Percentiles rank a stretch among this genome's conserved stretches.
These are phyloP conservation scores for Amphipyra berbera DNA, from an alignment of 2,888 invertebrate species.

Conservation along the genomic window DNA sequence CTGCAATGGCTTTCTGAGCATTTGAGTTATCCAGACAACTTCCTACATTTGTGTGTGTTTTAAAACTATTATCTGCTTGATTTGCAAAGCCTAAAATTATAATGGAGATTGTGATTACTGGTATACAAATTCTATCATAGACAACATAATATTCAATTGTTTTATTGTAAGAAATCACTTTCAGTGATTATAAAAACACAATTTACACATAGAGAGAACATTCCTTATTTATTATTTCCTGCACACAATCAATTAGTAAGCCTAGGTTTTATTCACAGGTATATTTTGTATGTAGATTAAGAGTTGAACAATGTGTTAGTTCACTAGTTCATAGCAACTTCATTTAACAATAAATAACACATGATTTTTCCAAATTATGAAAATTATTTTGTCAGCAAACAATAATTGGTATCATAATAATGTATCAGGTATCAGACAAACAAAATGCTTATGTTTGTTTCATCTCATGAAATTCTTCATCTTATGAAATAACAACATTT, in stretches of 20 bases:
- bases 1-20: constrained; percentile 99
- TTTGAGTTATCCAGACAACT: constrained; percentile 99
- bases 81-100: background rate
- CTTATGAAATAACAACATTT: constrained; percentile 21
- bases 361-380: too few relatives aligned
- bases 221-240: constrained; percentile 35
- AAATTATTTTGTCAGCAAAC: too few relatives aligned
- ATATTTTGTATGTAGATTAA: constrained; percentile 5
- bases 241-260: constrained; percentile 37
- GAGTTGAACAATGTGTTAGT: background rate
- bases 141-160: constrained; percentile 10
- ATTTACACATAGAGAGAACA: constrained; percentile 41
- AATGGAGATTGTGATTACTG: constrained; percentile 1
- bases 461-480: constrained; percentile 10
- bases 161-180: constrained; percentile 42
- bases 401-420: too few relatives aligned
- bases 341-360: too few relatives aligned
- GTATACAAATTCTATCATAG: constrained; percentile 26
- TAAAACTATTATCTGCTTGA: constrained; percentile 48
- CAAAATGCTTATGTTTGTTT: constrained; percentile 4
- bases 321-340: background rate
- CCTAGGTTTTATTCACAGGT: constrained; percentile 40
- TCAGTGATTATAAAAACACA: constrained; percentile 33
- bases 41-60: constrained; percentile 95
- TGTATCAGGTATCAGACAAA: too few relatives aligned